phyloP scores from a whole-genome alignment of 37 sponge, comb jelly and placozoan species.

The Haliclona indistincta region DNA sequence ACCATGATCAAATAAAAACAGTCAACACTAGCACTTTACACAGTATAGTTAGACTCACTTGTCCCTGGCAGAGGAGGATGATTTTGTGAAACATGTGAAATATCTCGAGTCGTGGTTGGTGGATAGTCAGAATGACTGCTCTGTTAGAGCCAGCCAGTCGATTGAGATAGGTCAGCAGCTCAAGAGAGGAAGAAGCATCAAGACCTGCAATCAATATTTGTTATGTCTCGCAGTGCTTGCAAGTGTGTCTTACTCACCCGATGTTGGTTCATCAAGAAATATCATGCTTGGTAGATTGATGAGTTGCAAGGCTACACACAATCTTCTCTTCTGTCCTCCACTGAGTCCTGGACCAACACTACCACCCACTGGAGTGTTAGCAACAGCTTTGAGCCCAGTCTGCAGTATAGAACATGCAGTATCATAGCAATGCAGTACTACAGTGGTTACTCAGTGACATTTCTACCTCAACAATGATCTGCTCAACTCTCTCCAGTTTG shows the following conservation, averaged over 20 bases:
- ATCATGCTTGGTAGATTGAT: conserved; percentile 61
- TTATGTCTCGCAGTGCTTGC: not conserved
- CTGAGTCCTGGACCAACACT: conserved; percentile 84
- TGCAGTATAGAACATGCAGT: conserved; percentile 12
- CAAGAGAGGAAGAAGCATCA: conserved; percentile 70
- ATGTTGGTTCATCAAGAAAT: conserved; percentile 84
- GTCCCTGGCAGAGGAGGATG: conserved; percentile 62
- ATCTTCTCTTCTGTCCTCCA: conserved; percentile 87
- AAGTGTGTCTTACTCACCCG: conserved; percentile 31
- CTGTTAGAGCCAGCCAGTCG: conserved; percentile 64
- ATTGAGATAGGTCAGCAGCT: conserved; percentile 67
- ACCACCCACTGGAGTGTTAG: conserved; percentile 83
- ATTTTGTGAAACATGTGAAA: conserved; percentile 50
- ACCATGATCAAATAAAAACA: too few species aligned
- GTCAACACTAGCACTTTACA: too few species aligned
- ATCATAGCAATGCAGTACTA: not conserved
- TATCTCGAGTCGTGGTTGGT: conserved; percentile 68
- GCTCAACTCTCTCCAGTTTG: conserved; percentile 44
- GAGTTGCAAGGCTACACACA: conserved; percentile 71
- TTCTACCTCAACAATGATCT: conserved; percentile 56
- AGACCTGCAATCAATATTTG: conserved; percentile 47
- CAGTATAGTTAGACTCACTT: conserved; percentile 36
- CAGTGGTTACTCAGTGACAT: not conserved
- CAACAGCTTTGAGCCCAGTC: conserved; percentile 72
- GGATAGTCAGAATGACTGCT: conserved; percentile 74